Evolutionary conservation across 2,113 vertebrate species (phyloP).

Genomic region (Lagopus muta): DNA sequence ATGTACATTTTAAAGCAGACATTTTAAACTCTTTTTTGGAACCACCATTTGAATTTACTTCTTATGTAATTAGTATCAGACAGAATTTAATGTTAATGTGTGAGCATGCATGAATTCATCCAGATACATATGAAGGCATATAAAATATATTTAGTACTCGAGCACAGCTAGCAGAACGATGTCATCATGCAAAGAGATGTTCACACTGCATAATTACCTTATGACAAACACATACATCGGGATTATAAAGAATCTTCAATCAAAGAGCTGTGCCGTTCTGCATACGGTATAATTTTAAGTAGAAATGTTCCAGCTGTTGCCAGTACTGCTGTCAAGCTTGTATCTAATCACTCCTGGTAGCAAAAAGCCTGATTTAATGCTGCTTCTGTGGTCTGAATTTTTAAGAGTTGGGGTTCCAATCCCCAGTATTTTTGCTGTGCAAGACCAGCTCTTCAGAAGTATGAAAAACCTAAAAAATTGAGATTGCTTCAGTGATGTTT

Average conservation of each 20-base stretch:
- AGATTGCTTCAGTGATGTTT: neutral
- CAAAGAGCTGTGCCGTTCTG: constrained; percentile 9
- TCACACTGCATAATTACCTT: constrained; percentile 45
- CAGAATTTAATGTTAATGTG: neutral
- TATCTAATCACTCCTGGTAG: neutral
- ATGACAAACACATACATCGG: constrained; percentile 43
- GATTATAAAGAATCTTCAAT: constrained; percentile 54
- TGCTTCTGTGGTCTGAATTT: neutral
- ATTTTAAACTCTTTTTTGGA: neutral
- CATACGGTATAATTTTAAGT: constrained; percentile 41
- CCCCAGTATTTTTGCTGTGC: neutral
- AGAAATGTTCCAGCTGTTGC: constrained; percentile 54
- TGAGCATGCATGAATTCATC: neutral
- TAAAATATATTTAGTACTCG: constrained; percentile 14
- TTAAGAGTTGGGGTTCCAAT: neutral
- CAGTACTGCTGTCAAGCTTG: constrained; percentile 15
- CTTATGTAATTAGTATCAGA: neutral
- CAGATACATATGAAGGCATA: neutral
- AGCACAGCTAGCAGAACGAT: neutral
- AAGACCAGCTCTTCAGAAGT: neutral
- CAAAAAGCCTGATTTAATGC: neutral
- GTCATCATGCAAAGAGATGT: neutral
- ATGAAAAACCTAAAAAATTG: neutral
- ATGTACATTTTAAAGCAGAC: neutral
- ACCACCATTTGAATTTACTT: neutral